A percentile compares a stretch with the other conserved stretches of the same genome.
These are phyloP conservation scores for Caenorhabditis macrosperma DNA, from an alignment of 2,888 invertebrate genomes.

Conservation along the genomic window DNA sequence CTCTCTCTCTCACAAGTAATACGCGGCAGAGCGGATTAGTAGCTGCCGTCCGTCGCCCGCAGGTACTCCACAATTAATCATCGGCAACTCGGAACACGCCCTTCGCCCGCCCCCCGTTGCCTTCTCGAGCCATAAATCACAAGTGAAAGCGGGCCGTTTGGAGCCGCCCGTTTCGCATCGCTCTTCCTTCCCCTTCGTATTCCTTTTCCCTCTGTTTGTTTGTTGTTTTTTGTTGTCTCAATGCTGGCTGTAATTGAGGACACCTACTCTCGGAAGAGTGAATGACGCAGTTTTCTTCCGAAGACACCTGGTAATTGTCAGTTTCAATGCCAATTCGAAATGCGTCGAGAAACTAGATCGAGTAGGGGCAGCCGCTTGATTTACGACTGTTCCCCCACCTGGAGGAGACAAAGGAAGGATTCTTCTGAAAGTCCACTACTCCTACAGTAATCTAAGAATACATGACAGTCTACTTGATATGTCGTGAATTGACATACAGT, in stretches of 20 bases:
- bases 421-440: neutral
- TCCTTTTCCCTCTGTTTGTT: slow-evolving; percentile 4
- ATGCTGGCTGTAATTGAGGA: slow-evolving; percentile 34
- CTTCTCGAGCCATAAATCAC: slow-evolving; percentile 29
- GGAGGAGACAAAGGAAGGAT: slow-evolving; percentile 4
- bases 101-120: neutral
- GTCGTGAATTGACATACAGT: no score
- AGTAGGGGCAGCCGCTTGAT: neutral
- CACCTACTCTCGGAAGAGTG: slow-evolving; percentile 6
- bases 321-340: slow-evolving; percentile 33
- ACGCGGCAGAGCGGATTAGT: neutral
- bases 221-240: slow-evolving; percentile 18
- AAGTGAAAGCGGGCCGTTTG: slow-evolving; percentile 5
- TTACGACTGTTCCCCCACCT: slow-evolving; percentile 6
- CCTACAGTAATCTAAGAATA: neutral
- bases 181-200: neutral
- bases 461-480: no score
- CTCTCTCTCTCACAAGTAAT: neutral
- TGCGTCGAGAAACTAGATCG: slow-evolving; percentile 25
- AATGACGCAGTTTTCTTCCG: slow-evolving; percentile 7
- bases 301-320: slow-evolving; percentile 41
- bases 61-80: slow-evolving; percentile 29
- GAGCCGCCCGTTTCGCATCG: neutral
- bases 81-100: neutral
- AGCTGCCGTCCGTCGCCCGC: neutral